A percentile compares a stretch with the other conserved stretches of the same genome.
These are phyloP conservation scores for Leucophenga montana DNA, from an alignment of 2,888 invertebrate genomes.

Conservation along the genomic window DNA sequence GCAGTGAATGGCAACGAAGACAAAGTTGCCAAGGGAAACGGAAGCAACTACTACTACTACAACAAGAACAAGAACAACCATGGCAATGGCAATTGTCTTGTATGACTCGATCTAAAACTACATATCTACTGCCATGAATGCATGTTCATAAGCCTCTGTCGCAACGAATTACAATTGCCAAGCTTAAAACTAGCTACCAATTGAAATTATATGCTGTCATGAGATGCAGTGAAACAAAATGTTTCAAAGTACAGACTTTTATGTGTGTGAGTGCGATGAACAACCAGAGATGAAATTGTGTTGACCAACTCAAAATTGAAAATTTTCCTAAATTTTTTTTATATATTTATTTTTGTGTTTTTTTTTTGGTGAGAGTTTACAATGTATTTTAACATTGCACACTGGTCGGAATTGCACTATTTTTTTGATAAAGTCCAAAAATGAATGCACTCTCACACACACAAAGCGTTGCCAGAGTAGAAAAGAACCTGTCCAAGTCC, in stretches of 20 bases:
- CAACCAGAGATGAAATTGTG: conserved; percentile 9
- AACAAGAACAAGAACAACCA: conserved; percentile 28
- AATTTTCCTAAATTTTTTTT: conserved; percentile 28
- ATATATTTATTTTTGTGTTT: not conserved
- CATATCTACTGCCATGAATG: not conserved
- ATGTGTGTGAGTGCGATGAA: not conserved
- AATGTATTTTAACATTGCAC: not conserved
- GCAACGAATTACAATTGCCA: conserved; percentile 25
- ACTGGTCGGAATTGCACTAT: too few relatives aligned
- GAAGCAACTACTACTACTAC: conserved; percentile 58
- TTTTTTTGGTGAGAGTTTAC: not conserved
- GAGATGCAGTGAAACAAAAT: conserved; percentile 30
- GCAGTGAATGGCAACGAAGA: conserved; percentile 38
- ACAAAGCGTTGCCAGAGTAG: too few relatives aligned
- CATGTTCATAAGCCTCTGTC: conserved; percentile 19
- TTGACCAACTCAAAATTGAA: conserved; percentile 35
- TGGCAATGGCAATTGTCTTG: conserved; percentile 6
- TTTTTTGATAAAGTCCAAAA: too few relatives aligned
- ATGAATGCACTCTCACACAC: too few relatives aligned
- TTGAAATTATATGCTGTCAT: conserved; percentile 34
- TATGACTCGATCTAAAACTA: too few relatives aligned
- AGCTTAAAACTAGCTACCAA: conserved; percentile 24
- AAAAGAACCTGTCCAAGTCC: too few relatives aligned
- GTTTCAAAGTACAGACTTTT: not conserved
- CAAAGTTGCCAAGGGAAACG: conserved; percentile 64